Conservation (phyloP, 2,888 invertebrate species). For the Pasiphila rectangulata region DNA sequence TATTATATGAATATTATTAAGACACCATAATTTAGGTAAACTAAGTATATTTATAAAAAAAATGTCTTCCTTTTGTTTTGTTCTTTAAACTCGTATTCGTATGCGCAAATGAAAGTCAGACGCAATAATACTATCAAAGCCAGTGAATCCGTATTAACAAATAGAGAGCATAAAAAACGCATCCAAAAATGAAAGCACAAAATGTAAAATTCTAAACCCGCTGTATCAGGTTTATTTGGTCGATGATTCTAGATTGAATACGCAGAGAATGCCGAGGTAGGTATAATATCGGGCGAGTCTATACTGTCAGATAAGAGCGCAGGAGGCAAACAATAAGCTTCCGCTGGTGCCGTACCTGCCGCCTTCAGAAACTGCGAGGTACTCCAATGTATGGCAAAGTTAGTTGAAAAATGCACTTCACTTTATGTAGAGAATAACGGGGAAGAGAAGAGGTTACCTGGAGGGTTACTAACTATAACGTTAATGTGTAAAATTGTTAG, state of each 20-base stretch:
- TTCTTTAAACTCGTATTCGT: too few relatives aligned
- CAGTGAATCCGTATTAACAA: too few relatives aligned
- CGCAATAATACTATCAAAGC: too few relatives aligned
- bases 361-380: constrained; percentile 3
- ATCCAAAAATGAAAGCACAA: too few relatives aligned
- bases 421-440: neutral
- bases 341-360: constrained; percentile 48
- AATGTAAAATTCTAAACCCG: neutral
- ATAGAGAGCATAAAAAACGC: too few relatives aligned
- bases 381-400: neutral
- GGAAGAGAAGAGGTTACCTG: too few relatives aligned
- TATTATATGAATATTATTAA: too few relatives aligned
- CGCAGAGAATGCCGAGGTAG: constrained; percentile 22
- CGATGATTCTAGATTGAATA: constrained; percentile 23
- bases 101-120: too few relatives aligned
- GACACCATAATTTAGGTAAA: too few relatives aligned
- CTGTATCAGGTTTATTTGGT: constrained; percentile 14
- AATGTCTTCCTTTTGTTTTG: too few relatives aligned
- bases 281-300: constrained; percentile 33
- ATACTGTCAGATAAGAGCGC: constrained; percentile 39
- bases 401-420: constrained; percentile 7
- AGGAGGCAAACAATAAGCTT: constrained; percentile 53
- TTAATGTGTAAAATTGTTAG: neutral
- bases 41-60: too few relatives aligned
- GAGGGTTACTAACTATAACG: too few relatives aligned